Conservation (phyloP, 2,113 vertebrate species). For the Apeltes quadracus region DNA sequence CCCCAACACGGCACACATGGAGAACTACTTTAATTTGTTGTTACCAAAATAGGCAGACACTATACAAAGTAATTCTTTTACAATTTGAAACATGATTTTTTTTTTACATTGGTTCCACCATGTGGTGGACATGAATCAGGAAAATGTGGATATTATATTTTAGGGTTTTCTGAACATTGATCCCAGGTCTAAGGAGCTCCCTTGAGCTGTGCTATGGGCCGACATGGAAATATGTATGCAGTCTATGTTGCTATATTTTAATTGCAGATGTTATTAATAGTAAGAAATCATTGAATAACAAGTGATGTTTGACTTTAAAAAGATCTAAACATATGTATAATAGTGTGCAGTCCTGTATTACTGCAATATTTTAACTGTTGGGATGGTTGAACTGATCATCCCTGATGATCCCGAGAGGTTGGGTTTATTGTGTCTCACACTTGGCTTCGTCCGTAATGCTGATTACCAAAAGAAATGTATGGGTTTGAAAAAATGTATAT, state of each 20-base stretch:
- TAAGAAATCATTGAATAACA: background rate
- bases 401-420: background rate
- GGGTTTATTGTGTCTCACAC: background rate
- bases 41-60: background rate
- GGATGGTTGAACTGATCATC: too few species aligned
- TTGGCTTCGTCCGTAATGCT: background rate
- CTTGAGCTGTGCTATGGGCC: background rate
- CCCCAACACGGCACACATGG: background rate
- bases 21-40: background rate
- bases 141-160: background rate
- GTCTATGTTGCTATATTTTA: conserved; percentile 1
- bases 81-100: background rate
- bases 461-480: background rate
- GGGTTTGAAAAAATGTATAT: background rate
- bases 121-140: background rate
- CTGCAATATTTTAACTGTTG: background rate
- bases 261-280: background rate
- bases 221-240: background rate
- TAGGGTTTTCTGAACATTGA: background rate
- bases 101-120: background rate
- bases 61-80: background rate
- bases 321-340: background rate
- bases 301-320: background rate
- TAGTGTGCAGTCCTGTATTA: background rate
- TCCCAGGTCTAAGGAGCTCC: background rate